phyloP scores from a whole-genome alignment of 2,113 vertebrate genomes.

The Alethe diademata region DNA sequence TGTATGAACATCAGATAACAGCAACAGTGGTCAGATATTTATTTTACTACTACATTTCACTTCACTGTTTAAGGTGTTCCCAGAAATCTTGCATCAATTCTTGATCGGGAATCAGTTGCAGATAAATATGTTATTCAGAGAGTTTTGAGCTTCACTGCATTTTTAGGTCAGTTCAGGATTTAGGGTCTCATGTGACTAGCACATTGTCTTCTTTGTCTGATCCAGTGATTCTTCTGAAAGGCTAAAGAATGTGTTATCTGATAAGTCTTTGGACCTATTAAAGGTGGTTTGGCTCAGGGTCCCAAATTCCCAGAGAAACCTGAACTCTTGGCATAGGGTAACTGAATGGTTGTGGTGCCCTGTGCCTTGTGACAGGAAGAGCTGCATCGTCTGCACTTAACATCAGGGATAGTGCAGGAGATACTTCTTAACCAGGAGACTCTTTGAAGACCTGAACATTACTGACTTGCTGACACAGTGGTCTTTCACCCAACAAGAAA shows the following conservation, averaged over 20 bases:
- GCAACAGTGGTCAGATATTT: background rate
- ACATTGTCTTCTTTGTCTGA: slow-evolving; percentile 59
- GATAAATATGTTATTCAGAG: slow-evolving; percentile 33
- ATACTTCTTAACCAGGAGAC: background rate
- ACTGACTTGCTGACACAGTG: background rate
- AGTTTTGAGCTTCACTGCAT: slow-evolving; percentile 49
- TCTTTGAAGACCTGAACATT: background rate
- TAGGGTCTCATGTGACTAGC: slow-evolving; percentile 41
- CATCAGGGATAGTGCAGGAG: background rate
- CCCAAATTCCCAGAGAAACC: slow-evolving; percentile 31
- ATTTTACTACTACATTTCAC: background rate
- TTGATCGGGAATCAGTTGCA: background rate
- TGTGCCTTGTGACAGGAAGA: background rate
- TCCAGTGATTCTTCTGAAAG: slow-evolving; percentile 61
- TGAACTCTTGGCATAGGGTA: background rate
- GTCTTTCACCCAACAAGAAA: background rate
- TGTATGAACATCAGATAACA: background rate
- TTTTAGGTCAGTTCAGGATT: slow-evolving; percentile 57
- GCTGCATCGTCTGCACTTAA: background rate
- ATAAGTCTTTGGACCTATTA: slow-evolving; percentile 33
- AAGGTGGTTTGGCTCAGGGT: slow-evolving; percentile 27
- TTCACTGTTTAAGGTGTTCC: background rate
- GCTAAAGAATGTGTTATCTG: slow-evolving; percentile 57
- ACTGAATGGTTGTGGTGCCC: background rate
- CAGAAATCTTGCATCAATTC: slow-evolving; percentile 8